Evolutionary conservation across 2,888 invertebrate species (phyloP).

Genomic region (Oasisia sp.): DNA sequence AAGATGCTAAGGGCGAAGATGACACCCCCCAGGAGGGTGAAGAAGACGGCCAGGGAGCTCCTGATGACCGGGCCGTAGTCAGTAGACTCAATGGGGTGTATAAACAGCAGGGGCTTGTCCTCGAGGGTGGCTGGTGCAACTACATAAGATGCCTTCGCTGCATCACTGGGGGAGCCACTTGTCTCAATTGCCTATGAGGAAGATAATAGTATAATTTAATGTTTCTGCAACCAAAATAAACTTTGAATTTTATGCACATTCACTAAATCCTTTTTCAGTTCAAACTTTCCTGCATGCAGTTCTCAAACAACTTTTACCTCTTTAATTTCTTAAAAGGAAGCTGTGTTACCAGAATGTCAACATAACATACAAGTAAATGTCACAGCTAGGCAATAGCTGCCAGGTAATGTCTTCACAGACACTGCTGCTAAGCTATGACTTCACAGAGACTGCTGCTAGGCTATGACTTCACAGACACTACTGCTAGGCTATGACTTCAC

Average conservation of each 20-base stretch:
- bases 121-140: not conserved
- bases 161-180: not conserved
- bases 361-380: too few species aligned
- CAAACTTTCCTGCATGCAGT: too few species aligned
- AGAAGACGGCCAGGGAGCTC: not conserved
- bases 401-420: too few species aligned
- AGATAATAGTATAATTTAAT: not conserved
- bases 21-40: not conserved
- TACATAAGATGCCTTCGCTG: not conserved
- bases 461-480: too few species aligned
- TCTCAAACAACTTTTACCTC: too few species aligned
- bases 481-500: too few species aligned
- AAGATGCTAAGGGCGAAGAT: not conserved
- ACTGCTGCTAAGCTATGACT: too few species aligned
- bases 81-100: not conserved
- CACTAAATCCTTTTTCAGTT: not conserved
- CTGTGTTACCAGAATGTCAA: too few species aligned
- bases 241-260: not conserved
- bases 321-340: too few species aligned
- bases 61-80: not conserved
- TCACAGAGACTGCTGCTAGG: too few species aligned
- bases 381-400: too few species aligned
- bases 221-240: not conserved
- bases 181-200: not conserved
- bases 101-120: not conserved